Evolutionary conservation across 2,113 vertebrate species (phyloP).

Genomic region (Nannospalax galili): DNA sequence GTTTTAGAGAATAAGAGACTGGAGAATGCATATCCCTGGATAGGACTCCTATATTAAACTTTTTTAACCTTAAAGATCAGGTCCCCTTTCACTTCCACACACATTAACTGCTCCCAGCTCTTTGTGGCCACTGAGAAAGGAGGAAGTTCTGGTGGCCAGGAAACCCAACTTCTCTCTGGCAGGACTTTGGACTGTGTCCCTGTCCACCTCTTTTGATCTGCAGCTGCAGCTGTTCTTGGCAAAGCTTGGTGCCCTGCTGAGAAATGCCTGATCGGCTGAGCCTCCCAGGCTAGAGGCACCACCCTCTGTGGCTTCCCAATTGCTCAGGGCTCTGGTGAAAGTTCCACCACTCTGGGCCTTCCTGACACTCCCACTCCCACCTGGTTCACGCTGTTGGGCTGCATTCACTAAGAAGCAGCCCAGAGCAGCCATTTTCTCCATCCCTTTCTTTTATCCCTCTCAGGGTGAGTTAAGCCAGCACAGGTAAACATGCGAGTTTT

Average conservation of each 20-base stretch:
- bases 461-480: not conserved
- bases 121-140: not conserved
- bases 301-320: not conserved
- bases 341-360: not conserved
- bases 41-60: no score
- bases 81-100: not conserved
- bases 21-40: no score
- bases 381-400: not conserved
- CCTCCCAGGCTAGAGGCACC: not conserved
- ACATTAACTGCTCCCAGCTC: not conserved
- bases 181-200: not conserved
- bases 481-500: constrained; percentile 20
- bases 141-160: not conserved
- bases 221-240: constrained; percentile 53
- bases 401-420: not conserved
- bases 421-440: not conserved
- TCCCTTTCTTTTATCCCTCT: not conserved
- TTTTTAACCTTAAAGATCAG: not conserved
- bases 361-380: rapidly evolving
- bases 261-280: constrained; percentile 59
- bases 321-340: not conserved
- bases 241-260: constrained; percentile 22
- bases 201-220: constrained; percentile 53
- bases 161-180: not conserved
- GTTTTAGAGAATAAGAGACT: no score